Conservation (phyloP, 2,113 vertebrate genomes). For the Mustela nigripes region DNA sequence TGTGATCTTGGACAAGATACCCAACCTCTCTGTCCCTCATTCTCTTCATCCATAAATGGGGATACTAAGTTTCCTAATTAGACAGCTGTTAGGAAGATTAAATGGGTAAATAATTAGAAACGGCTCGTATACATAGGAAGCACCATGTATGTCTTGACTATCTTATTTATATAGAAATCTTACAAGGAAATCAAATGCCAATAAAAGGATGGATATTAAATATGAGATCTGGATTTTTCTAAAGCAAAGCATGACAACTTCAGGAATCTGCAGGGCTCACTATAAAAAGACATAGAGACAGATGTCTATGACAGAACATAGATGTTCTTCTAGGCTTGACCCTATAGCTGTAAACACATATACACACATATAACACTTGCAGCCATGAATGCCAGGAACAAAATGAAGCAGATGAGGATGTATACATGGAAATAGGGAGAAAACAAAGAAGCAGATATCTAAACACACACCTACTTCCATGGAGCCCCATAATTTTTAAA, state of each 20-base stretch:
- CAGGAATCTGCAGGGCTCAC: neutral
- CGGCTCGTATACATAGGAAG: neutral
- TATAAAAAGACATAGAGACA: neutral
- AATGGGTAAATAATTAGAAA: slow-evolving; percentile 28
- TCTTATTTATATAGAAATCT: neutral
- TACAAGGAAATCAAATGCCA: neutral
- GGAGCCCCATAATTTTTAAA: neutral
- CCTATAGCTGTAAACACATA: neutral
- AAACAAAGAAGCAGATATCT: neutral
- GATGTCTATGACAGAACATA: neutral
- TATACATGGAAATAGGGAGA: neutral
- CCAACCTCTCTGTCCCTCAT: neutral
- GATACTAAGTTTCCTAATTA: neutral
- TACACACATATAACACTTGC: neutral
- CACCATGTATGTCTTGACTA: neutral
- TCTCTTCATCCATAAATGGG: slow-evolving; percentile 15
- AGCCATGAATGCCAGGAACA: neutral
- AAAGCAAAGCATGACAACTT: neutral
- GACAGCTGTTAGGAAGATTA: neutral
- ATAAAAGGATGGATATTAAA: neutral
- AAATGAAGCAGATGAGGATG: neutral
- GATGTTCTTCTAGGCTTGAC: neutral
- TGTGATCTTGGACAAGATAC: neutral
- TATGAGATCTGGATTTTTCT: neutral
- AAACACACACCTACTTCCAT: neutral